Evolutionary conservation across 2,113 vertebrate species (phyloP).

Genomic region (Solenodon paradoxus): DNA sequence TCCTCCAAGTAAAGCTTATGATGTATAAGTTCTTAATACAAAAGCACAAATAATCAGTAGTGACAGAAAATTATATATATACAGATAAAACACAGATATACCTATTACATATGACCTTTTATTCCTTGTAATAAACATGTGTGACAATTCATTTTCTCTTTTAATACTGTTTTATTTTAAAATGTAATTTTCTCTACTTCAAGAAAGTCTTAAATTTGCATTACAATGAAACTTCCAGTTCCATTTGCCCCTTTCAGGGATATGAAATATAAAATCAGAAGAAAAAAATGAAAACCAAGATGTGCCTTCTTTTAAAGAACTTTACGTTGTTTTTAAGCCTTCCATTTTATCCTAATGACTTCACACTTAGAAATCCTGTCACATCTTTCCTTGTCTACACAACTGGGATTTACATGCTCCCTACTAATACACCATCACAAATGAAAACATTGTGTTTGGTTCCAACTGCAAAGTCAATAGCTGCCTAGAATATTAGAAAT

Average conservation of each 20-base stretch:
- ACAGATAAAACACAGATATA: not conserved
- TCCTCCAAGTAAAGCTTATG: not conserved
- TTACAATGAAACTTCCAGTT: not conserved
- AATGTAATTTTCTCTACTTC: not conserved
- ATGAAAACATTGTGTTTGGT: slow-evolving; percentile 71
- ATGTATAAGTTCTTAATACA: not conserved
- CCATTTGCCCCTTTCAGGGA: not conserved
- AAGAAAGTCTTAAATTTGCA: not conserved
- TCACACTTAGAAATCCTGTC: slow-evolving; percentile 72
- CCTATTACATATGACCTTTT: not conserved
- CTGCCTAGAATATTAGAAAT: not conserved
- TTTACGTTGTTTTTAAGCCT: not conserved
- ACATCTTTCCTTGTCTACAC: slow-evolving; percentile 73
- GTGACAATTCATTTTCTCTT: not conserved
- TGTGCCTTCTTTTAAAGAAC: not conserved
- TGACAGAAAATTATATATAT: not conserved
- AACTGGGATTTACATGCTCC: slow-evolving; percentile 71
- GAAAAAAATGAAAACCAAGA: not conserved
- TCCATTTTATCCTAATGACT: slow-evolving; percentile 42
- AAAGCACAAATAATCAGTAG: not conserved
- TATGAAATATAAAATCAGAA: not conserved
- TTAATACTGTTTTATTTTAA: not conserved
- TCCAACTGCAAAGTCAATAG: slow-evolving; percentile 48
- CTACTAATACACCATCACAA: slow-evolving; percentile 57
- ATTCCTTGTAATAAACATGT: not conserved